Evolutionary conservation across 2,888 invertebrate species (phyloP).

Genomic region (Rhingia rostrata): DNA sequence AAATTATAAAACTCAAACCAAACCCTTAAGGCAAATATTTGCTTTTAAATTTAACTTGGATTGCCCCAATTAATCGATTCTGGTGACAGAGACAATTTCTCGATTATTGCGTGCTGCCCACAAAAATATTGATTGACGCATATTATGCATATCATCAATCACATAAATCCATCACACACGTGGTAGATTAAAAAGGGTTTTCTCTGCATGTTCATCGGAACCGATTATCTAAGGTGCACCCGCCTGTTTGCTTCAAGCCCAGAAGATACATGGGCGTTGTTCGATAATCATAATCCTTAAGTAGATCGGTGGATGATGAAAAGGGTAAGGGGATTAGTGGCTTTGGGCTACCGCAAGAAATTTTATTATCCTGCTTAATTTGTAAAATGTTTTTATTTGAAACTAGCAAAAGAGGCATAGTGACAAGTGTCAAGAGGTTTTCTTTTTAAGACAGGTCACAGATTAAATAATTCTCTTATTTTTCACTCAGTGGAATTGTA

Average conservation of each 20-base stretch:
- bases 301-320: conserved; percentile 4
- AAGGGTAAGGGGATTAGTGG: not conserved
- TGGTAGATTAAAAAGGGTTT: conserved; percentile 3
- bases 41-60: conserved; percentile 8
- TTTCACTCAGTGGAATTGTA: not conserved
- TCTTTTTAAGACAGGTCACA: not conserved
- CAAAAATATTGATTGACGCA: not conserved
- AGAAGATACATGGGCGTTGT: not conserved
- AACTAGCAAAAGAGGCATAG: not conserved
- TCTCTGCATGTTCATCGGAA: conserved; percentile 4
- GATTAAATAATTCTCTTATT: not conserved
- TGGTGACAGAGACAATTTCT: conserved; percentile 21
- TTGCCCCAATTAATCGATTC: conserved; percentile 21
- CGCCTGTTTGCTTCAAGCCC: not conserved
- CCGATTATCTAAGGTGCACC: not conserved
- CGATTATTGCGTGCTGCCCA: not conserved
- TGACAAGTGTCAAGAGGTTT: not conserved
- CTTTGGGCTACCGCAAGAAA: not conserved
- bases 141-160: conserved; percentile 37
- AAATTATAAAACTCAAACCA: no score
- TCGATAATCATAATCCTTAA: conserved; percentile 18
- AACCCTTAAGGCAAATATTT: no score
- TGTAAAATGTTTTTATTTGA: not conserved
- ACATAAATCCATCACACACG: conserved; percentile 16
- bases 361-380: not conserved